Evolutionary conservation across 2,797 vertebrate species (phyloP), one percentile per base, ranked within the genome.

Genomic region (Lophius americanus): DNA sequence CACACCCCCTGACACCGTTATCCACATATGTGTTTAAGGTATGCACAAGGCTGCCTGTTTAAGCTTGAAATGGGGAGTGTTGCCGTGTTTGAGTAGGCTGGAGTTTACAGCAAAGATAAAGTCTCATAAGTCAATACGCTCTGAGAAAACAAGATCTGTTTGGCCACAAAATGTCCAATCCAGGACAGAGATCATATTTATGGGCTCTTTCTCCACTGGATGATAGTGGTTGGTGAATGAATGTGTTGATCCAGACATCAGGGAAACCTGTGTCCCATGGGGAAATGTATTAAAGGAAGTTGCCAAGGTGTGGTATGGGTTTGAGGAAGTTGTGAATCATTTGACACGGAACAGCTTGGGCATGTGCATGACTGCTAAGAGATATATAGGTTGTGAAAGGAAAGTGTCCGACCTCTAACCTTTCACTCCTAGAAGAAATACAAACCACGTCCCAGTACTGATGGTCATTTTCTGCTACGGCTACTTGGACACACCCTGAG

Each of bases 221-320:
- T 48, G 57, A 14, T 41, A 43, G 51, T 71, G 60, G 61, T 56
- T 35, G 36, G 49, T 41, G 57, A 62, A 56, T 38, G 12, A 32
- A 6, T 10, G 56, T 70, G 66, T 49, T 64, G 53, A 74, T 32
- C 3, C 35, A 9, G 38, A 32, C 38, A 9, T 32, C 39, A 5
- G 43, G 54, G 23, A 57, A 43, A 43, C 53, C 47, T n/a, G n/a
- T 14, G 54, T 36, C 4, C 3, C 23, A 46, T 35, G 41, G 56
- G 67, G 83, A 82, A 81, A 87, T 66, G 4, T 3, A 59, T 82
- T 63, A 59, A 77, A 76, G 87, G 89, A 90, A 90, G 84, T 79
- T 63, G 64, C 39, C 52, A n/a, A 41, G 61, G 42, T 76, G 70
- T 42, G 70, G 9, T 71, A 57, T 60, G 69, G 66, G 58, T 66